Percentiles rank a stretch among this genome's conserved stretches.
phyloP scores from a whole-genome alignment of 2,888 invertebrate genomes.

The Melipona bicolor region DNA sequence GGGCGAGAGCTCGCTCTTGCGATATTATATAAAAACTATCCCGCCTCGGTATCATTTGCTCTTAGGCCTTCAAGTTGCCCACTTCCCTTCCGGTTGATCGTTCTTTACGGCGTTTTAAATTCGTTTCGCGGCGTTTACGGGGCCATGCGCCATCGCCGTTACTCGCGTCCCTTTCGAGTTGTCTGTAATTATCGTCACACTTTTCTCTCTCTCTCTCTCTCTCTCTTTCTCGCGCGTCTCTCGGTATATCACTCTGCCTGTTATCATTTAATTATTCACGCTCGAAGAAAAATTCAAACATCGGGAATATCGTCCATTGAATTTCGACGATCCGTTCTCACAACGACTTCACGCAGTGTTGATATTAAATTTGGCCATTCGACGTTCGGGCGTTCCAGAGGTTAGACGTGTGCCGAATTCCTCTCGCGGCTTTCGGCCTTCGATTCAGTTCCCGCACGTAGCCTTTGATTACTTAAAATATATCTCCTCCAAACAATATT shows the following conservation, averaged over 20 bases:
- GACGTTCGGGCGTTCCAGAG: neutral
- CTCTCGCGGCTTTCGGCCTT: neutral
- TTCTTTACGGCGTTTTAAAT: slow-evolving; percentile 47
- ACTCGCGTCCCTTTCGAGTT: neutral
- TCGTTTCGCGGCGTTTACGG: slow-evolving; percentile 6
- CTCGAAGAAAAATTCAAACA: neutral
- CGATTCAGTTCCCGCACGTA: neutral
- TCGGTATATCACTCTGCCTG: too few relatives aligned
- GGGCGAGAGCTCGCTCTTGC: slow-evolving; percentile 29
- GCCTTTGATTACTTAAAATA: neutral
- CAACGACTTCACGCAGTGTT: neutral
- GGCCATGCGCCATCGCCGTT: neutral
- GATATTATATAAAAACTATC: slow-evolving; percentile 54
- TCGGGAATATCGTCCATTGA: neutral
- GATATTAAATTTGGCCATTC: slow-evolving; percentile 1
- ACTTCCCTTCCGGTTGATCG: slow-evolving; percentile 40
- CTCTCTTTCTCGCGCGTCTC: too few relatives aligned
- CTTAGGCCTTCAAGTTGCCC: slow-evolving; percentile 47
- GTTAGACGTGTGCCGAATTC: neutral
- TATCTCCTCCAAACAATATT: neutral
- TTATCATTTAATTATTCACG: neutral
- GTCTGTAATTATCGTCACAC: too few relatives aligned
- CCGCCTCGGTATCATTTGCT: slow-evolving; percentile 36
- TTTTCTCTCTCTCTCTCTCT: too few relatives aligned
- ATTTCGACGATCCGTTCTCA: neutral